These are phyloP conservation scores for Pollimyrus isidori DNA, from an alignment of 2,113 vertebrate genomes.

Conservation along the genomic window DNA sequence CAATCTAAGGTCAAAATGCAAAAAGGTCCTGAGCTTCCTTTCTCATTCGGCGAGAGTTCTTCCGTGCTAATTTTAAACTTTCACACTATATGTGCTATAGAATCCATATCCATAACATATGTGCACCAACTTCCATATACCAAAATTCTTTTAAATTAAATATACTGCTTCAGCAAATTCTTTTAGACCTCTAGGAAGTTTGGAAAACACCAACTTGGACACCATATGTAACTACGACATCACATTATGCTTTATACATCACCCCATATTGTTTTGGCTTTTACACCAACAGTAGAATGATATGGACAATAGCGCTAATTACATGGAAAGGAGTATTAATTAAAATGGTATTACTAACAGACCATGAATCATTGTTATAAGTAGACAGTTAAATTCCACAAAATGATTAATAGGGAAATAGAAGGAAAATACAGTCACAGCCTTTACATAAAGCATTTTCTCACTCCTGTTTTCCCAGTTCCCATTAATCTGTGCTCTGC, in stretches of 20 bases:
- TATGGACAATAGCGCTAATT: background rate
- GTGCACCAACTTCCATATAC: background rate
- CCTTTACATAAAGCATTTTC: background rate
- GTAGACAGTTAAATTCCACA: background rate
- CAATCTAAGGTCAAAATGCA: background rate
- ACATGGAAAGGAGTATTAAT: background rate
- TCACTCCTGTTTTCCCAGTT: background rate
- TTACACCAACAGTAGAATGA: background rate
- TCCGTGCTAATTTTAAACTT: background rate
- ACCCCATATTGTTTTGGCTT: background rate
- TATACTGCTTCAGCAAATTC: background rate
- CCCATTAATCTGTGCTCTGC: conserved; percentile 2
- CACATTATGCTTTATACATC: background rate
- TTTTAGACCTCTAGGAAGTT: background rate
- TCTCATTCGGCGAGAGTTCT: background rate
- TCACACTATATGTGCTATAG: background rate
- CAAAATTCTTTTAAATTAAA: background rate
- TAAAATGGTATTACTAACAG: background rate
- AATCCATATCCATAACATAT: background rate
- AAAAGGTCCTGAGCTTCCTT: background rate
- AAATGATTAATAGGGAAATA: background rate
- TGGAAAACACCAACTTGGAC: background rate
- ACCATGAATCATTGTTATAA: background rate
- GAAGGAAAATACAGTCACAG: background rate
- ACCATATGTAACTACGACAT: background rate